phyloP scores from a whole-genome alignment of 2,113 vertebrate genomes.

The Piaya cayana region DNA sequence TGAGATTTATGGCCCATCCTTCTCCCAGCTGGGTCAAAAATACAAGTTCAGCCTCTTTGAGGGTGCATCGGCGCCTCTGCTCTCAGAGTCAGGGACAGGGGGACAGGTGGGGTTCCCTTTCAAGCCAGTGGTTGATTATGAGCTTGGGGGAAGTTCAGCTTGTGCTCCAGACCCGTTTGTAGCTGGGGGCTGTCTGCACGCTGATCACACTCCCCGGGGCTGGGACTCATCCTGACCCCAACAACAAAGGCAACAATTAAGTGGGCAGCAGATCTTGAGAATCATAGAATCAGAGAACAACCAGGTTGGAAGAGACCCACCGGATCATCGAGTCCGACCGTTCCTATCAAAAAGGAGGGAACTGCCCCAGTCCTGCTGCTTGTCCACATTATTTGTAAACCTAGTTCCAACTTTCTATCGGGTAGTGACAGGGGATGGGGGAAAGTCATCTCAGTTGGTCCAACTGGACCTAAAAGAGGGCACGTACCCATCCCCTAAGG shows the following conservation, averaged over 20 bases:
- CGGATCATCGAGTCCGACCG: too few species aligned
- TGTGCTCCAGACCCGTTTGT: not conserved
- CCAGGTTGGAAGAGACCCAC: too few species aligned
- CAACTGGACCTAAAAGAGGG: not conserved
- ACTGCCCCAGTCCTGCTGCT: too few species aligned
- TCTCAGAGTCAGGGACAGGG: not conserved
- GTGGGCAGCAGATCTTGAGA: not conserved
- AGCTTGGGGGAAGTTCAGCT: not conserved
- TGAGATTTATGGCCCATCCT: slow-evolving; percentile 45
- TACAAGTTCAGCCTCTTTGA: not conserved
- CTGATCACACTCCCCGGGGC: not conserved
- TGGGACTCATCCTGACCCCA: fast-evolving
- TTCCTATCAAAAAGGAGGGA: too few species aligned
- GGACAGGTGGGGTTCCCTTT: slow-evolving; percentile 28
- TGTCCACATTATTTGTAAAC: too few species aligned
- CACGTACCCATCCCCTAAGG: not conserved
- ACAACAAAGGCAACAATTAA: not conserved
- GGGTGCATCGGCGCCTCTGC: not conserved
- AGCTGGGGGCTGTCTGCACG: not conserved
- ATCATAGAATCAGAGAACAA: too few species aligned
- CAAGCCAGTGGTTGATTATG: not conserved
- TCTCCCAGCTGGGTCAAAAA: slow-evolving; percentile 58
- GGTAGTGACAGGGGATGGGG: not conserved
- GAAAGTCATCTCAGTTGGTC: not conserved
- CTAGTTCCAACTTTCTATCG: not conserved